Evolutionary conservation across 2,113 vertebrate species (phyloP).

Genomic region (Embiotoca jacksoni): DNA sequence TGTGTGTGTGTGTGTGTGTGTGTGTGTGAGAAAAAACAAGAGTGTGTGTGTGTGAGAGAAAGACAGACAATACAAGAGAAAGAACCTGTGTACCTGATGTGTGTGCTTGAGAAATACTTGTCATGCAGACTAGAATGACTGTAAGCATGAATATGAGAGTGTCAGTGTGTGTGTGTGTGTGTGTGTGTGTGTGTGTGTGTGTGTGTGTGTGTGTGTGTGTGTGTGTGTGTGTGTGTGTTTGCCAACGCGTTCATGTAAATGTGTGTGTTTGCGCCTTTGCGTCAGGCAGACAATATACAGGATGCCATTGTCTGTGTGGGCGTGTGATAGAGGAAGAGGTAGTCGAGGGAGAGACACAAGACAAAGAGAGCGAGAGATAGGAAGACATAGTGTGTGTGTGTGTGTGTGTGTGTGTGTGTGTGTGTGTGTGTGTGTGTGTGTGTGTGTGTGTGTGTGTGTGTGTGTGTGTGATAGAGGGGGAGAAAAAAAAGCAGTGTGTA

Average conservation of each 20-base stretch:
- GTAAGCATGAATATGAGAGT: slow-evolving; percentile 36
- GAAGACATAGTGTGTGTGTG: slow-evolving; percentile 62
- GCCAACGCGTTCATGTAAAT: slow-evolving; percentile 45
- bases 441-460: slow-evolving; percentile 7
- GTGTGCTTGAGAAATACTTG: slow-evolving; percentile 46
- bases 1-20: slow-evolving; percentile 7
- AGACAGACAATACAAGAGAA: slow-evolving; percentile 66
- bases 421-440: slow-evolving; percentile 9
- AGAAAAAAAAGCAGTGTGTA: slow-evolving; percentile 72
- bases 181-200: slow-evolving; percentile 5
- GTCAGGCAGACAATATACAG: slow-evolving; percentile 75
- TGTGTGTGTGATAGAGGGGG: slow-evolving; percentile 24
- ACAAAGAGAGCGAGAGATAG: slow-evolving; percentile 76
- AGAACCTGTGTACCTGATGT: slow-evolving; percentile 47
- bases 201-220: slow-evolving; percentile 15
- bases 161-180: slow-evolving; percentile 10
- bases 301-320: slow-evolving; percentile 82
- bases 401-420: slow-evolving; percentile 24
- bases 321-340: slow-evolving; percentile 76
- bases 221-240: slow-evolving; percentile 5
- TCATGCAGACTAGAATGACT: slow-evolving; percentile 59
- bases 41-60: slow-evolving; percentile 41
- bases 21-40: slow-evolving; percentile 15
- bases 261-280: slow-evolving; percentile 74
- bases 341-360: slow-evolving; percentile 76